Evolutionary conservation across 2,113 vertebrate species (phyloP), one percentile per base, ranked within the genome.

Genomic region (Meles meles): DNA sequence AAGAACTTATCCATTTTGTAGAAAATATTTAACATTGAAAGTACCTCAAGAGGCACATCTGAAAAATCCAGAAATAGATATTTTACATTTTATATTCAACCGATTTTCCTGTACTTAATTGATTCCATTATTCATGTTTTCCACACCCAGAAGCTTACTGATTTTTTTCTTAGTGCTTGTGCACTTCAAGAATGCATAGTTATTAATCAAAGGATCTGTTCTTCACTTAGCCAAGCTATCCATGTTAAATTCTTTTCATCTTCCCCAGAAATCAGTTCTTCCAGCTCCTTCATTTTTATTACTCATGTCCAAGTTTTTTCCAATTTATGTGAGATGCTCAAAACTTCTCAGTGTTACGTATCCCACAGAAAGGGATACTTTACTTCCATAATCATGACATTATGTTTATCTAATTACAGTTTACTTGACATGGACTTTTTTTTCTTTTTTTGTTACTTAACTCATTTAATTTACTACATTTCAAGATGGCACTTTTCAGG

Each of bases 111-210:
- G 47, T 76, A 74, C 74, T 97, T 96, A 97, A 97, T 96, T 97
- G 86, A 96, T 96, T 97, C 93, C 96, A 98, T 98, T 97, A 97
- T 98, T 98, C 94, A 96, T 96, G 83, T 87, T 97, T 96, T 97
- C 89, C 92, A 97, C 80, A 90, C 93, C 93, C 93, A 52, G 71
- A 97, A 92, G 37, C 63, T 91, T 74, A 83, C 74, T 90, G 83
- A 81, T n/a, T 95, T 98, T 96, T 97, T 88, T 93, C 83, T 90
- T 88, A 37, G 71, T 69, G 85, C 90, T 90, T 95, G 85, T 79
- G 90, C n/a, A 96, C 91, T 96, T 90, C 81, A 93, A 91, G 94
- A 93, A 94, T 90, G 81, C 91, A 92, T 49, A 82, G 95, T 93
- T 97, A 96, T 96, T 97, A 96, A 97, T 96, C 97, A 96, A 59